phyloP scores from a whole-genome alignment of 2,888 invertebrate species.

The Hyalella azteca region DNA sequence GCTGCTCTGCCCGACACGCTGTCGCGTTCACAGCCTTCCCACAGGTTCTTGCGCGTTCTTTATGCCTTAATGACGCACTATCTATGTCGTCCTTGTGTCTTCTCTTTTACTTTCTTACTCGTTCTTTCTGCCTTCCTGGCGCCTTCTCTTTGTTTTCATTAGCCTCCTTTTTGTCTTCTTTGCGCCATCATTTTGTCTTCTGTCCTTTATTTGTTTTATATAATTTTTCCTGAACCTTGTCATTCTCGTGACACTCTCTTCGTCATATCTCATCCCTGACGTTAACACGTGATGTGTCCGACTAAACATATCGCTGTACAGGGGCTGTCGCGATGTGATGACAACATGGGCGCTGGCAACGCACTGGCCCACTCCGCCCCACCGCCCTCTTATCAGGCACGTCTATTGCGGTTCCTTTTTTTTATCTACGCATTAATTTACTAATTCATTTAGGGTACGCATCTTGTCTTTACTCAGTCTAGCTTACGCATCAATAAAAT shows the following conservation, averaged over 20 bases:
- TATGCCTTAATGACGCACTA: background rate
- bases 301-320: background rate
- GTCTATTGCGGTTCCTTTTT: too few relatives aligned
- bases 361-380: background rate
- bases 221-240: too few relatives aligned
- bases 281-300: too few relatives aligned
- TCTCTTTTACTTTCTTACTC: background rate
- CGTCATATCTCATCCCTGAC: too few relatives aligned
- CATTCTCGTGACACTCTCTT: too few relatives aligned
- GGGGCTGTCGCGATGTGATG: background rate
- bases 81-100: background rate
- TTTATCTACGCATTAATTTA: too few relatives aligned
- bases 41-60: background rate
- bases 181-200: background rate
- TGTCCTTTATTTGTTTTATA: background rate
- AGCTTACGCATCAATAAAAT: too few relatives aligned
- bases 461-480: too few relatives aligned
- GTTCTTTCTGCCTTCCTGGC: background rate
- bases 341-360: background rate
- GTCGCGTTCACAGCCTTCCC: background rate
- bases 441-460: too few relatives aligned
- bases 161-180: background rate
- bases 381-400: slow-evolving; percentile 21
- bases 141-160: background rate
- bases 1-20: background rate